Percentiles rank a stretch among this genome's conserved stretches.
phyloP scores from a whole-genome alignment of 37 sponge, comb jelly and placozoan species.

The Chondrosia reniformis region DNA sequence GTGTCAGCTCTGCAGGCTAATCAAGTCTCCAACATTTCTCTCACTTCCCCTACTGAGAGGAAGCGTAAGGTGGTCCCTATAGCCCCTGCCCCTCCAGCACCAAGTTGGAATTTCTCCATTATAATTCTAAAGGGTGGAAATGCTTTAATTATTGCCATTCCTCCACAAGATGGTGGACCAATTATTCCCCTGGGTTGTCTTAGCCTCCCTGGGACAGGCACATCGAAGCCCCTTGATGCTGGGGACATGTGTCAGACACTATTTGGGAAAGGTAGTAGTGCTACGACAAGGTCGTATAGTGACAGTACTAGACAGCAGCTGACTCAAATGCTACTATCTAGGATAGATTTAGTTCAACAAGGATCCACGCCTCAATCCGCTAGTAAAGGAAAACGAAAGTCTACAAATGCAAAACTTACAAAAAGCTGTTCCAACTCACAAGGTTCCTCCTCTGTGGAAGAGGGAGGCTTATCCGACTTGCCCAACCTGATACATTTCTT shows the following conservation, averaged over 20 bases:
- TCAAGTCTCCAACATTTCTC: neutral
- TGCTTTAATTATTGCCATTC: neutral
- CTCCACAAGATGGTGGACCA: neutral
- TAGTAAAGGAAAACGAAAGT: neutral
- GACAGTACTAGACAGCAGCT: neutral
- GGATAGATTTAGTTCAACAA: neutral
- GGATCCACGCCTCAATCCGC: neutral
- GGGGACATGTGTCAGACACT: neutral
- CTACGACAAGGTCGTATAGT: neutral
- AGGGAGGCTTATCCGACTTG: neutral
- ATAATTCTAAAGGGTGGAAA: neutral
- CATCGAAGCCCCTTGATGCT: too few species aligned
- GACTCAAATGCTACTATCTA: neutral
- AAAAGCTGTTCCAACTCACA: neutral
- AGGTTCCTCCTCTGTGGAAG: neutral
- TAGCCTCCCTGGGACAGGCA: too few species aligned
- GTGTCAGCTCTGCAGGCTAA: too few species aligned
- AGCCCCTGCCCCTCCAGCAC: neutral
- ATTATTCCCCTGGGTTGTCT: neutral
- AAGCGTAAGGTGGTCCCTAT: slow-evolving; percentile 5
- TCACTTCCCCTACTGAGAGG: neutral
- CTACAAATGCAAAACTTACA: too few species aligned
- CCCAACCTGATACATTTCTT: neutral
- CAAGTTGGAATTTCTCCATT: neutral
- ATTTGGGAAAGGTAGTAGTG: neutral